These are phyloP conservation scores for Stomorhina lunata DNA, from an alignment of 2,888 invertebrate genomes.

Conservation along the genomic window DNA sequence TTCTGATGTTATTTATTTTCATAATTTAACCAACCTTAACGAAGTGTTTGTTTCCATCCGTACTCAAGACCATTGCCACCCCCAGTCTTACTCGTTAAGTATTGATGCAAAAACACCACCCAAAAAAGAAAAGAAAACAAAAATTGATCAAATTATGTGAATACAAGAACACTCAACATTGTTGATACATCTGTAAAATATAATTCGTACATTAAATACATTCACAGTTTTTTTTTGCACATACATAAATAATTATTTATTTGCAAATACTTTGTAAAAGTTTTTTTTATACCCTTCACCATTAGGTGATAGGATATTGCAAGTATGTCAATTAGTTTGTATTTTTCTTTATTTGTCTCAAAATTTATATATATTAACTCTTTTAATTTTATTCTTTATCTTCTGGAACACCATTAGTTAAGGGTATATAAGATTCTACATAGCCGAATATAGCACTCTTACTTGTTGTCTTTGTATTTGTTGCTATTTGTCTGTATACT, in stretches of 20 bases:
- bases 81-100: too few relatives aligned
- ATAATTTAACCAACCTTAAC: slow-evolving; percentile 26
- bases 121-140: neutral
- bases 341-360: too few relatives aligned
- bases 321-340: too few relatives aligned
- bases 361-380: too few relatives aligned
- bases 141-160: neutral
- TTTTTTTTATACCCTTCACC: neutral
- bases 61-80: neutral
- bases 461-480: neutral
- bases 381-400: too few relatives aligned
- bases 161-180: neutral
- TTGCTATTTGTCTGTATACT: slow-evolving; percentile 24
- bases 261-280: slow-evolving; percentile 35
- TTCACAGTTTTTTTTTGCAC: neutral
- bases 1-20: slow-evolving; percentile 16
- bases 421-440: too few relatives aligned
- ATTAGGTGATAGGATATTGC: too few relatives aligned
- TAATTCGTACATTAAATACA: neutral
- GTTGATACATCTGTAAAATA: slow-evolving; percentile 24
- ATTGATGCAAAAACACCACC: neutral
- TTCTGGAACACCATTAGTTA: too few relatives aligned
- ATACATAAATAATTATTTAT: neutral
- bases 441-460: too few relatives aligned
- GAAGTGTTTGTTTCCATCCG: slow-evolving; percentile 31